A percentile compares a stretch with the other conserved stretches of the same genome.
Conservation (phyloP, 2,797 vertebrate genomes). For the Melanotaenia pygmaea region DNA sequence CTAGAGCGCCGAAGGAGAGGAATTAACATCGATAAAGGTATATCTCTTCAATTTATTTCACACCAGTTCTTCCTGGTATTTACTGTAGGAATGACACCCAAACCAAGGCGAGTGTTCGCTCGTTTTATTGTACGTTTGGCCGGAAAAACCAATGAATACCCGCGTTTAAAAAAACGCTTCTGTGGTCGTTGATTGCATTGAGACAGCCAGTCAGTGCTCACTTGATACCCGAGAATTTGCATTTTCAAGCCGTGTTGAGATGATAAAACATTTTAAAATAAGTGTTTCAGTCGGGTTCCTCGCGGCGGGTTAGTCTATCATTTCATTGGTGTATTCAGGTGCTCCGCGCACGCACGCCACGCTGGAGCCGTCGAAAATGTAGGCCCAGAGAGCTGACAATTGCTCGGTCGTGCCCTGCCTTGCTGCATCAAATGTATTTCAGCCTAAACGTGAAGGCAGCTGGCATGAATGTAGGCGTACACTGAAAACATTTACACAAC, state of each 20-base stretch:
- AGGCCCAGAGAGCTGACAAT: slow-evolving; percentile 69
- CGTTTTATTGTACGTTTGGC: slow-evolving; percentile 18
- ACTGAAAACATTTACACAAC: background rate
- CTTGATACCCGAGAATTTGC: slow-evolving; percentile 29
- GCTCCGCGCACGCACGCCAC: slow-evolving; percentile 49
- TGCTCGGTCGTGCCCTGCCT: slow-evolving; percentile 50
- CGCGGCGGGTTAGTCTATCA: slow-evolving; percentile 8
- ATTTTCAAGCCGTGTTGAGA: slow-evolving; percentile 26
- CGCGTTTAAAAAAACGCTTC: slow-evolving; percentile 26
- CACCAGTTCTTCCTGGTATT: background rate
- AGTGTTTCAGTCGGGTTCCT: slow-evolving; percentile 31
- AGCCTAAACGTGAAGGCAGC: background rate
- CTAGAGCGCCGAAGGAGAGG: slow-evolving; percentile 72
- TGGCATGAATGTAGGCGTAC: background rate
- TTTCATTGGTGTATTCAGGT: slow-evolving; percentile 47
- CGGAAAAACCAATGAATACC: slow-evolving; percentile 27
- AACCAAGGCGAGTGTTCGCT: slow-evolving; percentile 17
- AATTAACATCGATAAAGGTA: slow-evolving; percentile 79
- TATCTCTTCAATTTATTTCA: slow-evolving; percentile 18
- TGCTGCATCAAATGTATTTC: slow-evolving; percentile 44
- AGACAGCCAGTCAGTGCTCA: slow-evolving; percentile 40
- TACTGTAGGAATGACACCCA: background rate
- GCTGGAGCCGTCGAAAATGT: slow-evolving; percentile 54
- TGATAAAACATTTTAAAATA: slow-evolving; percentile 49
- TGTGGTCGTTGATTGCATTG: slow-evolving; percentile 48